phyloP scores from a whole-genome alignment of 2,797 vertebrate genomes.

The Limnodromus scolopaceus region DNA sequence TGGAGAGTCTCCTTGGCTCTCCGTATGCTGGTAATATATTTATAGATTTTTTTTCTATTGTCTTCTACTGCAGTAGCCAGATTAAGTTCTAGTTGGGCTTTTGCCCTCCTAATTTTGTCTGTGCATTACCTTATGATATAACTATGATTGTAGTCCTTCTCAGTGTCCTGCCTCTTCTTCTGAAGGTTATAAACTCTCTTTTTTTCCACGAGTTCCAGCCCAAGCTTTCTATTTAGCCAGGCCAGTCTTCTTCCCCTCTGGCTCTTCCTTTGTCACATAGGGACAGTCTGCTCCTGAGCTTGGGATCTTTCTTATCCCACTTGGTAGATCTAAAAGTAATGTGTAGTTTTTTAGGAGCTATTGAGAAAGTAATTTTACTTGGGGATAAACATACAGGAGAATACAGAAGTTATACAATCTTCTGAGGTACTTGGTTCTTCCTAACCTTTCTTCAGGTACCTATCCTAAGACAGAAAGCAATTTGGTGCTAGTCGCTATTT shows the following conservation, averaged over 20 bases:
- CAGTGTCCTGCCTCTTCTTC: background rate
- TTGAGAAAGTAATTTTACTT: background rate
- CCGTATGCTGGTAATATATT: background rate
- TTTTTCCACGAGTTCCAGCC: background rate
- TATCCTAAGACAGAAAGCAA: background rate
- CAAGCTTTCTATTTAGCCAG: background rate
- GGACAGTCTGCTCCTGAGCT: rapidly evolving
- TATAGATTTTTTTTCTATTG: background rate
- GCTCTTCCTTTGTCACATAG: background rate
- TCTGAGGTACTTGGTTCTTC: background rate
- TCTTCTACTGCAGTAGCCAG: background rate
- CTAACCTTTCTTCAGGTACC: background rate
- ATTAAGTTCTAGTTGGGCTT: background rate
- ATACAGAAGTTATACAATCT: background rate
- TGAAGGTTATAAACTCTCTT: background rate
- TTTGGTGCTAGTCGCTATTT: too few relatives aligned
- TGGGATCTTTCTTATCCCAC: background rate
- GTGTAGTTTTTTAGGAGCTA: background rate
- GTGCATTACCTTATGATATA: background rate
- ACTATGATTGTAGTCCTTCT: background rate
- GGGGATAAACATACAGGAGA: background rate
- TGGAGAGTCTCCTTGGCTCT: background rate
- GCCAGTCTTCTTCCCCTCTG: rapidly evolving
- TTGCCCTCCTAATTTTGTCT: background rate
- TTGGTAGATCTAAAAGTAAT: background rate